phyloP scores from a whole-genome alignment of 2,888 invertebrate genomes.

The Oxycera nigricornis region DNA sequence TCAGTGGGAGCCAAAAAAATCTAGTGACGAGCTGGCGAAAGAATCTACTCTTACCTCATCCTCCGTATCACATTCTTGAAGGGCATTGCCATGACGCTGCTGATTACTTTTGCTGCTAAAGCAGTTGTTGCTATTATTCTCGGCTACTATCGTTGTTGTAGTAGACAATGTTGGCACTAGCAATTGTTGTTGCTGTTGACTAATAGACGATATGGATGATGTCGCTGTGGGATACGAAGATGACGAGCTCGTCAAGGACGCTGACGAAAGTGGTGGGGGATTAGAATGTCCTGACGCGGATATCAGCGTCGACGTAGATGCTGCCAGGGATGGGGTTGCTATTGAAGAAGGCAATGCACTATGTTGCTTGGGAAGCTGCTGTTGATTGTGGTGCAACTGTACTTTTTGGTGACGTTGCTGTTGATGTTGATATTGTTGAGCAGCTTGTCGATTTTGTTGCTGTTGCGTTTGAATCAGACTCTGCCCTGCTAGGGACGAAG shows the following conservation, averaged over 20 bases:
- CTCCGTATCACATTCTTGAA: conserved; percentile 52
- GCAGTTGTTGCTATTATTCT: conserved; percentile 42
- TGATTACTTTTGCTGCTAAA: conserved; percentile 41
- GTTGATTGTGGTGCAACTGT: conserved; percentile 49
- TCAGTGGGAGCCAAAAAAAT: conserved; percentile 25
- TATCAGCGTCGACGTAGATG: conserved; percentile 42
- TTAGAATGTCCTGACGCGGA: conserved; percentile 37
- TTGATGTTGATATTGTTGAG: conserved; percentile 41
- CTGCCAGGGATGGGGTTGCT: conserved; percentile 48
- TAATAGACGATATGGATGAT: neutral
- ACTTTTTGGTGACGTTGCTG: conserved; percentile 50
- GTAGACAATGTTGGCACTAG: conserved; percentile 35
- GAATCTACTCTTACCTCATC: conserved; percentile 52
- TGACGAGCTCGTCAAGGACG: conserved; percentile 24
- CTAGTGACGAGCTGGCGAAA: conserved; percentile 42
- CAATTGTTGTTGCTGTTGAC: conserved; percentile 26
- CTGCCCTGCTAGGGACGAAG: conserved; percentile 27
- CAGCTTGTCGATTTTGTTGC: conserved; percentile 24
- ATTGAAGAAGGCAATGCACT: conserved; percentile 44
- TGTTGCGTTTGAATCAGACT: conserved; percentile 35
- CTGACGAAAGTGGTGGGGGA: conserved; percentile 5
- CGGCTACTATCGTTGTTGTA: conserved; percentile 16
- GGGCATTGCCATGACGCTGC: conserved; percentile 42
- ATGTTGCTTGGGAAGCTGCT: conserved; percentile 48
- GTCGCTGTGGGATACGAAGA: conserved; percentile 22